Evolutionary conservation across 2,888 invertebrate species (phyloP).

Genomic region (Idaea dimidiata): DNA sequence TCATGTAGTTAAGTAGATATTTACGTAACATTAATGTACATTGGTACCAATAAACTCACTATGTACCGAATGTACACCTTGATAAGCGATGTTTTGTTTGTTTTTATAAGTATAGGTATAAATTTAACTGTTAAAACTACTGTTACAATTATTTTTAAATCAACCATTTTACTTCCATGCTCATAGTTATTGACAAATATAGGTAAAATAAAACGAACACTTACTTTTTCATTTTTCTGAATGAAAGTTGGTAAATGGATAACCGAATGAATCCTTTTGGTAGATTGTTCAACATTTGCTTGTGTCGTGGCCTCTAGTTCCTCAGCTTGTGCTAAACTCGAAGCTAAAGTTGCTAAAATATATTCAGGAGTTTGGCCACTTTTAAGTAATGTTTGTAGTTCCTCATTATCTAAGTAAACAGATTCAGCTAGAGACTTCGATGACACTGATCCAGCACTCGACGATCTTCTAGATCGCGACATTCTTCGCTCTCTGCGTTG

Average conservation of each 20-base stretch:
- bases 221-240: slow-evolving; percentile 85
- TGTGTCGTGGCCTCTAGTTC: slow-evolving; percentile 66
- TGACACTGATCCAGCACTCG: slow-evolving; percentile 75
- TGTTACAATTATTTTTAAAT: neutral
- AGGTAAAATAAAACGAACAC: slow-evolving; percentile 6
- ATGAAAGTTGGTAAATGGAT: slow-evolving; percentile 90
- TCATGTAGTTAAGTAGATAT: too few species aligned
- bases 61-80: neutral
- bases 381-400: slow-evolving; percentile 84
- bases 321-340: slow-evolving; percentile 76
- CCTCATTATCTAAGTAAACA: slow-evolving; percentile 81
- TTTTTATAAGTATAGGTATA: neutral
- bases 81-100: neutral
- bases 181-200: neutral
- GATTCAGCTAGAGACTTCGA: slow-evolving; percentile 74
- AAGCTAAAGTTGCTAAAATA: slow-evolving; percentile 81
- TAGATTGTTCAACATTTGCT: slow-evolving; percentile 64
- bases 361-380: slow-evolving; percentile 85
- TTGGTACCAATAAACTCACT: neutral
- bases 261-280: slow-evolving; percentile 81
- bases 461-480: slow-evolving; percentile 60
- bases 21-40: neutral
- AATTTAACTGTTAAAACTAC: neutral
- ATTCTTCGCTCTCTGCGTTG: slow-evolving; percentile 78
- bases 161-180: neutral